Percentiles rank a stretch among this genome's conserved stretches.
Evolutionary conservation across 2,797 vertebrate species (phyloP).

Genomic region (Alcedo atthis): DNA sequence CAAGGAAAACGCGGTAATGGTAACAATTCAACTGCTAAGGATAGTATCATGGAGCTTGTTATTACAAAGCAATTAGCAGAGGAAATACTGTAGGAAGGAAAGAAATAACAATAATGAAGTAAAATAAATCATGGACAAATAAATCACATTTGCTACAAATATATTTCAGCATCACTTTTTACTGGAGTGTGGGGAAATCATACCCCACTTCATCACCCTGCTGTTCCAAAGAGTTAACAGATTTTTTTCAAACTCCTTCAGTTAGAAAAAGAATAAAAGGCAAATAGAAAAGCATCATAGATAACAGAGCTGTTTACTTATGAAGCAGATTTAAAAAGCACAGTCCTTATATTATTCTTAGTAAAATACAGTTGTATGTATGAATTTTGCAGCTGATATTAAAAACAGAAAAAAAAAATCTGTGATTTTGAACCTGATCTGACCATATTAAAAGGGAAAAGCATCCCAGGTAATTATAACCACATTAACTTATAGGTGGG

Average conservation of each 20-base stretch:
- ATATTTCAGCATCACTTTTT: neutral
- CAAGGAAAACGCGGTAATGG: neutral
- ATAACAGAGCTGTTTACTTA: neutral
- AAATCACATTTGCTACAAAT: neutral
- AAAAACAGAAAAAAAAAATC: neutral
- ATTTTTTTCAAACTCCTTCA: accelerated
- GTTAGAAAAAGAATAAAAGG: neutral
- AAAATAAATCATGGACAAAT: neutral
- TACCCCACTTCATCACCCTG: neutral
- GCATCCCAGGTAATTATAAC: neutral
- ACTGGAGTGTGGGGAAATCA: neutral
- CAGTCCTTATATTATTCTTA: neutral
- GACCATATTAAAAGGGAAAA: neutral
- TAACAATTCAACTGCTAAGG: neutral
- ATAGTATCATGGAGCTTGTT: neutral
- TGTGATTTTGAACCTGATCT: neutral
- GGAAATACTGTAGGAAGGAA: neutral
- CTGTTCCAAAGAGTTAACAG: neutral
- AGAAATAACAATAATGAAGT: neutral
- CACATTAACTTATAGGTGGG: neutral
- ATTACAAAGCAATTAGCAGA: neutral
- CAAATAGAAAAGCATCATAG: neutral
- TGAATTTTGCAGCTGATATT: neutral
- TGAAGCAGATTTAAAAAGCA: neutral
- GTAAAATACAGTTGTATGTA: neutral